Evolutionary conservation across 2,797 vertebrate genomes (phyloP).

Genomic region (Gallinago stenura): DNA sequence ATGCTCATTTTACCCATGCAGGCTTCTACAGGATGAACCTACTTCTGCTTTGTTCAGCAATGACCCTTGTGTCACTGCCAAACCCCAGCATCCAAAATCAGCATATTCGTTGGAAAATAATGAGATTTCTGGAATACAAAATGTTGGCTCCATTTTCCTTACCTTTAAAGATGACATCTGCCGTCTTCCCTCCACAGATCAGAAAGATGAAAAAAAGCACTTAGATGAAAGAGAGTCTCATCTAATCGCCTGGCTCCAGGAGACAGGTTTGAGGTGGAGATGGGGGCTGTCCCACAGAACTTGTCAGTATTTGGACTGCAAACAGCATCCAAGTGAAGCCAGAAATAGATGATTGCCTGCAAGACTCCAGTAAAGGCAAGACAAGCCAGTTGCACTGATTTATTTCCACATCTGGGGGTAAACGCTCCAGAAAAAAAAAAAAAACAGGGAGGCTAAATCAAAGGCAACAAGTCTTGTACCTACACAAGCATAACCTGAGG

Average conservation of each 20-base stretch:
- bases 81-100: slow-evolving; percentile 27
- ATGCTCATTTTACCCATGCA: neutral
- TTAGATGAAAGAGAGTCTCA: slow-evolving; percentile 47
- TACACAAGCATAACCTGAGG: neutral
- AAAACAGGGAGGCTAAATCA: neutral
- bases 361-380: neutral
- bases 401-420: neutral
- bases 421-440: neutral
- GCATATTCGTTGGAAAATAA: slow-evolving; percentile 36
- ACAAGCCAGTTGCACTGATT: neutral
- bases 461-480: neutral
- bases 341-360: neutral
- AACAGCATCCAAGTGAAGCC: neutral
- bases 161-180: slow-evolving; percentile 20
- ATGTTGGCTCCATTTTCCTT: slow-evolving; percentile 12
- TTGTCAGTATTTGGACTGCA: neutral
- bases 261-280: neutral
- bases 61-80: slow-evolving; percentile 4
- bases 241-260: neutral
- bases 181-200: neutral
- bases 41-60: slow-evolving; percentile 52
- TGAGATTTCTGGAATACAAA: slow-evolving; percentile 51
- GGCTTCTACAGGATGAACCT: neutral
- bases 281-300: neutral
- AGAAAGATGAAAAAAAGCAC: slow-evolving; percentile 36